These are phyloP conservation scores for Myodes glareolus DNA, from an alignment of 2,113 vertebrate genomes.

Conservation along the genomic window DNA sequence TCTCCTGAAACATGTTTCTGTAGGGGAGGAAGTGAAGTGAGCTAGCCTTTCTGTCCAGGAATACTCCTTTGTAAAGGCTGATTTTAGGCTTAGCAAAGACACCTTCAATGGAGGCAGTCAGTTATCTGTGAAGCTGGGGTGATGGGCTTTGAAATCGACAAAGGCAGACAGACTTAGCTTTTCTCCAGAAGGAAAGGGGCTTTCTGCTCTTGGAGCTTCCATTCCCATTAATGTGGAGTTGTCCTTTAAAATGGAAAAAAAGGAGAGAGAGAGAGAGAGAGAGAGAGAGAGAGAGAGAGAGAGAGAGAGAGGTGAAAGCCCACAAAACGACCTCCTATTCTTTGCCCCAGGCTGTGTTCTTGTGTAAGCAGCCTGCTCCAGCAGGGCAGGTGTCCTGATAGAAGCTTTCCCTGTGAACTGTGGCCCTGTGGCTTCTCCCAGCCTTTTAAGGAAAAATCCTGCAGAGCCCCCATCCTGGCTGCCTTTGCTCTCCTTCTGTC, in stretches of 20 bases:
- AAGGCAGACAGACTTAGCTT: not conserved
- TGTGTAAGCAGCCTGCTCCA: not conserved
- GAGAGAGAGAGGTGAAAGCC: not conserved
- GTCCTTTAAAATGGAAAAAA: not conserved
- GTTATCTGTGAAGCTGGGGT: not conserved
- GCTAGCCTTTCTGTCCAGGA: not conserved
- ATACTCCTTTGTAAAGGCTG: not conserved
- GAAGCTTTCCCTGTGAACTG: slow-evolving; percentile 28
- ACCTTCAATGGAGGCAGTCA: not conserved
- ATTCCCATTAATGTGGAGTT: slow-evolving; percentile 38
- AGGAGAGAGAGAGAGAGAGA: not conserved
- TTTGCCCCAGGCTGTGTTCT: slow-evolving; percentile 54
- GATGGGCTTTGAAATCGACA: not conserved
- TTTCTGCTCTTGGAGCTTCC: not conserved
- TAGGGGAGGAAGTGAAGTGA: not conserved
- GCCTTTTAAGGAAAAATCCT: not conserved
- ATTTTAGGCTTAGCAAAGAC: not conserved
- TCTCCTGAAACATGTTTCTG: slow-evolving; percentile 3
- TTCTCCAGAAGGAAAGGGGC: slow-evolving; percentile 56
- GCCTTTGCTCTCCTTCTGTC: not conserved
- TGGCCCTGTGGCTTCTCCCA: not conserved
- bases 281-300: too few species aligned
- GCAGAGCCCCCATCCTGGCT: not conserved
- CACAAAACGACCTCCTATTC: not conserved
- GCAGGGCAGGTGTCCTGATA: not conserved